phyloP scores from a whole-genome alignment of 2,888 invertebrate genomes.

The Xylota segnis region DNA sequence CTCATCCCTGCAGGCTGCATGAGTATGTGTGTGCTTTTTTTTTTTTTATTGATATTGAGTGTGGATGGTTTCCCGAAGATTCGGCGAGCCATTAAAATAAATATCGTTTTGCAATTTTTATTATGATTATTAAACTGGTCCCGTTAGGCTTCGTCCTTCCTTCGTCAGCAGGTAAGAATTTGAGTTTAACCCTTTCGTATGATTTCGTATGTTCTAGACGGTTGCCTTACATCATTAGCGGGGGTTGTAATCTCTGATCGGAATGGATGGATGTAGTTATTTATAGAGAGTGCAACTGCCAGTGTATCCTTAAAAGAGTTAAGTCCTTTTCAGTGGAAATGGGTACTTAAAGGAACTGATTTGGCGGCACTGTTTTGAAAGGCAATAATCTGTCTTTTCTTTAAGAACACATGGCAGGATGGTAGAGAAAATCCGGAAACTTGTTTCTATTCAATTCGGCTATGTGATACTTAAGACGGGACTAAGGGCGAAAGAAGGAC shows the following conservation, averaged over 20 bases:
- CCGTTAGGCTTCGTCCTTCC: background rate
- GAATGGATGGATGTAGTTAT: background rate
- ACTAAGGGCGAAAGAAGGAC: too few relatives aligned
- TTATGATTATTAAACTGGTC: background rate
- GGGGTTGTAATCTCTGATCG: background rate
- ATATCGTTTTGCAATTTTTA: background rate
- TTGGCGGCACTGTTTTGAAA: background rate
- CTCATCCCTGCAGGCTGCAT: background rate
- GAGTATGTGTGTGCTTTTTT: background rate
- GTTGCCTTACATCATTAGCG: background rate
- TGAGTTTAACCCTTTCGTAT: constrained; percentile 1
- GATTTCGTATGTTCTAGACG: too few relatives aligned
- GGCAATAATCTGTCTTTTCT: background rate
- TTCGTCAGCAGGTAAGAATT: background rate
- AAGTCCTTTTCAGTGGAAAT: background rate
- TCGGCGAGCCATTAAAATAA: background rate
- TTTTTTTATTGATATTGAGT: constrained; percentile 1
- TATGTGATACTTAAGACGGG: background rate
- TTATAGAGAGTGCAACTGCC: background rate
- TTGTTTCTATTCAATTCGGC: background rate
- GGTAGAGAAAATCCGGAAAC: background rate
- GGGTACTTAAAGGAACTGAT: background rate
- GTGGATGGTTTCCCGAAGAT: background rate
- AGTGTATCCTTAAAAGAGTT: background rate
- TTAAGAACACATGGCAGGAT: background rate